These are phyloP conservation scores for Seira ritae DNA, from an alignment of 2,888 invertebrate species.

Conservation along the genomic window DNA sequence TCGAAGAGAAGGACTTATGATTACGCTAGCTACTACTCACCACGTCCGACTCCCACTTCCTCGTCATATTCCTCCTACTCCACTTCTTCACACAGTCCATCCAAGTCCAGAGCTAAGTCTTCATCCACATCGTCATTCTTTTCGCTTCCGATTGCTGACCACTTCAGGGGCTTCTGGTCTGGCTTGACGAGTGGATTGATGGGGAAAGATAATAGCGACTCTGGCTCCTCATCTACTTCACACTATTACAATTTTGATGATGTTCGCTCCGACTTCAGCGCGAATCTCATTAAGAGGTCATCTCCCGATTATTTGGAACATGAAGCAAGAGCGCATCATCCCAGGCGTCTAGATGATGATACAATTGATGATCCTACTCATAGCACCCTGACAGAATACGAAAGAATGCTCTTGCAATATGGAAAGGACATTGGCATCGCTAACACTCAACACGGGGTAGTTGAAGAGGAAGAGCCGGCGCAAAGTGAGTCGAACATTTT, in stretches of 20 bases:
- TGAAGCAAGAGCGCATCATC: constrained; percentile 33
- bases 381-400: constrained; percentile 61
- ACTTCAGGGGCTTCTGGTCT: constrained; percentile 50
- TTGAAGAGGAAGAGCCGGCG: constrained; percentile 32
- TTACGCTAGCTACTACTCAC: not conserved
- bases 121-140: constrained; percentile 25
- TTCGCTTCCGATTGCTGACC: constrained; percentile 42
- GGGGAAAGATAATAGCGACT: constrained; percentile 6
- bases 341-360: constrained; percentile 14
- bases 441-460: constrained; percentile 42
- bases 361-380: constrained; percentile 34
- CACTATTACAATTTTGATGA: constrained; percentile 47
- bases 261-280: constrained; percentile 38
- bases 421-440: constrained; percentile 45
- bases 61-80: not conserved
- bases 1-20: constrained; percentile 25
- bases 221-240: not conserved
- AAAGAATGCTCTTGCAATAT: constrained; percentile 54
- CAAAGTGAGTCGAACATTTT: constrained; percentile 42
- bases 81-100: not conserved
- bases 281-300: constrained; percentile 45
- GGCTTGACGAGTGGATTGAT: constrained; percentile 44
- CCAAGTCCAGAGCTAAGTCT: not conserved
- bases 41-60: not conserved
- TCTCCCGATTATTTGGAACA: constrained; percentile 45